Base-by-base conservation (phyloP, 2,888 invertebrate genomes). In the Caenorhabditis sp. region DNA sequence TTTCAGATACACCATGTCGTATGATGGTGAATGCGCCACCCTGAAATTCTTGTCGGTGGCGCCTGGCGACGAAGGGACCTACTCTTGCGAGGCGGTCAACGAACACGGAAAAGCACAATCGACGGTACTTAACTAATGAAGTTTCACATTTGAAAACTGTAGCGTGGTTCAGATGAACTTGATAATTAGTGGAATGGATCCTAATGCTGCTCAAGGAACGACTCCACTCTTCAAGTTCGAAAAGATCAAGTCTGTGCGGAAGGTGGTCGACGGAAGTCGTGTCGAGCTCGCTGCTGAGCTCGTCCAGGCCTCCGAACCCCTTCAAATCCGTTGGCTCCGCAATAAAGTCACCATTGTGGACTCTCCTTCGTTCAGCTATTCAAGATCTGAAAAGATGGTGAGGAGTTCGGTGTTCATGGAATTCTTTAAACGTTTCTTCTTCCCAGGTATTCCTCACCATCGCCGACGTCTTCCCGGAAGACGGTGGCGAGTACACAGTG, bases 1-100 rank as follows among this genome's bases (percentile, higher is more conserved):
- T 13, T 75, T 45, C 52, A 77, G 83, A 11, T 80, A 77, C 76
- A 63, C 76, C 48, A 86, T 89, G 80, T 83, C 81, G 24, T 89
- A 85, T 65, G 89, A 89, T 68, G 89, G 89, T 63, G 89, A 89
- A 75, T 85, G 84, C 55, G 86, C 87, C 17, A 83, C 88, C 22
- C 78, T 89, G 50, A 84, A 80, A 37, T 84, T 89, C 65, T 37
- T 72, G 37, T 65, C 68, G 11, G 55, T 82, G 27, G 52, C 73
- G n/a, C 52, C 79, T 20, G 72, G 65, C 22, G 83, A 83, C 71
- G 84, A 84, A 72, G 95, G 95, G 37, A 91, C 89, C 0, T 94
- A 95, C 86, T 93, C 92, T n/a, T 90, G 95, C 37, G 93, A 92
- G 86, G 91, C 95, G 30, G 91, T 91, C 74, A 95, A 95, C 89